Percentiles rank a stretch among this genome's conserved stretches.
phyloP scores from a whole-genome alignment of 2,113 vertebrate species.

The Eupsittula cactorum region DNA sequence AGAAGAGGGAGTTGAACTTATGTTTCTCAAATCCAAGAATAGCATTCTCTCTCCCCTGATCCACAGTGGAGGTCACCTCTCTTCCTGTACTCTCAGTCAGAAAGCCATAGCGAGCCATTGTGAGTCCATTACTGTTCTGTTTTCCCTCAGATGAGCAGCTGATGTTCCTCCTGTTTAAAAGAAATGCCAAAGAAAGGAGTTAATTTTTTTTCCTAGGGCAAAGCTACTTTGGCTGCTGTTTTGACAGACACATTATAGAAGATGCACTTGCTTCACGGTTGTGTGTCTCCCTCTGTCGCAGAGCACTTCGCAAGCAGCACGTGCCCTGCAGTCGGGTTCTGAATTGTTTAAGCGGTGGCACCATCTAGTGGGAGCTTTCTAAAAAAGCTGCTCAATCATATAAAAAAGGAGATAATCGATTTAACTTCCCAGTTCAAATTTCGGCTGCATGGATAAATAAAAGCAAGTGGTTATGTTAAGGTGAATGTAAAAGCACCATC shows the following conservation, averaged over 20 bases:
- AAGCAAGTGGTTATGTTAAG: background rate
- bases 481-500: background rate
- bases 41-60: background rate
- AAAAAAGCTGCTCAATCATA: background rate
- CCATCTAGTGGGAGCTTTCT: constrained; percentile 28
- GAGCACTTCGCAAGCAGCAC: accelerated
- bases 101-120: background rate
- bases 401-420: background rate
- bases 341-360: background rate
- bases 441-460: background rate
- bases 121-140: accelerated
- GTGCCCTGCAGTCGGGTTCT: background rate
- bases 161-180: background rate
- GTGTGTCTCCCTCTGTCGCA: background rate
- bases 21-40: background rate
- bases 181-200: background rate
- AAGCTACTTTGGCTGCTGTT: background rate
- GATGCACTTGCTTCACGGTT: background rate
- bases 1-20: background rate
- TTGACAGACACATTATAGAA: background rate
- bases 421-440: background rate
- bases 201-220: background rate
- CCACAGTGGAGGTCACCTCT: accelerated
- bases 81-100: background rate
- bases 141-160: background rate